Conservation (phyloP, 2,797 vertebrate species). For the Hydrophis major region DNA sequence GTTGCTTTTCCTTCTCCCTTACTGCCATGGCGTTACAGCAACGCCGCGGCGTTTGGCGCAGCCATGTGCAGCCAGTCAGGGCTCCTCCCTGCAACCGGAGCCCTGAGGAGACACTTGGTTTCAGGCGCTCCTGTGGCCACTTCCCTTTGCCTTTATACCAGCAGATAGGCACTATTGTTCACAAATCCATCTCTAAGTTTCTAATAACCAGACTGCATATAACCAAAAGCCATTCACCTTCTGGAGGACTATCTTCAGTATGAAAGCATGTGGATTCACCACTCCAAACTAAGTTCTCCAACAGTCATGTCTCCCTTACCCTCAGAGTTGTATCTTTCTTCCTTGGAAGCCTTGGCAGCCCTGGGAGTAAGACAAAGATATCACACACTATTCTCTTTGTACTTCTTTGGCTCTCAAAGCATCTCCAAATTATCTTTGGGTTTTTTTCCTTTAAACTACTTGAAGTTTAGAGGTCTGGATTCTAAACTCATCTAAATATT, state of each 20-base stretch:
- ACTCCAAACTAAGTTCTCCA: not conserved
- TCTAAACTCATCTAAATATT: not conserved
- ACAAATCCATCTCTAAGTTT: not conserved
- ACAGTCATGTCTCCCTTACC: not conserved
- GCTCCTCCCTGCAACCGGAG: no score
- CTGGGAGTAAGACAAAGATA: not conserved
- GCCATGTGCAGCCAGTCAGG: no score
- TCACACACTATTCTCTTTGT: not conserved
- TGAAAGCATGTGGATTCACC: not conserved
- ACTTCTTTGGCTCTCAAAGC: not conserved
- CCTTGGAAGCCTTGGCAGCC: not conserved
- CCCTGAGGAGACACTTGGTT: no score
- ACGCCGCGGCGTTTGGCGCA: no score
- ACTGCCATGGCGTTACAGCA: no score
- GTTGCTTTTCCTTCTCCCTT: no score
- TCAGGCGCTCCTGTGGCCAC: no score
- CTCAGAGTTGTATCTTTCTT: not conserved
- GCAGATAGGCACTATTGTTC: not conserved
- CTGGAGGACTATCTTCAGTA: not conserved
- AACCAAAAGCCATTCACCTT: not conserved
- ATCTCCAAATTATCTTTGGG: not conserved
- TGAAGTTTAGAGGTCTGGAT: not conserved
- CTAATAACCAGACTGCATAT: not conserved
- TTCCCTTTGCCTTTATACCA: no score
- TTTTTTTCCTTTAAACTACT: not conserved